Base-by-base conservation (phyloP, 2,797 vertebrate genomes). In the Sebastes kiyomatsui region DNA sequence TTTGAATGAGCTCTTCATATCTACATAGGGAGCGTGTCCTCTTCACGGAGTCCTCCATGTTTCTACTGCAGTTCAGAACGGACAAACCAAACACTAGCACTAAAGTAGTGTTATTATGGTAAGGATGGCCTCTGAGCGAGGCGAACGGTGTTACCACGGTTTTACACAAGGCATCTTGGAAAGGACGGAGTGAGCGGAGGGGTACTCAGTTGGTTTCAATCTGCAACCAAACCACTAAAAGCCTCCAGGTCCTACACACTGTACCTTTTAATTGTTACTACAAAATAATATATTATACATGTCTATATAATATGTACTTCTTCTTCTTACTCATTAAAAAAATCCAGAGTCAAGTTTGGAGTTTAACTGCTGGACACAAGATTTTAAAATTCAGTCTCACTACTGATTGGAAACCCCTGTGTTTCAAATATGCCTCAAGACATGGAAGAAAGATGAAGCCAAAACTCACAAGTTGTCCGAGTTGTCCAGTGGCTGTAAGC, bases 381-480 rank as follows among this genome's bases (percentile, higher is more conserved):
- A 18, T 65, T 25, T 25, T 46, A 22, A 56, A 56, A 23, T 25
- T 25, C 38, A 67, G 33, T 33, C 22, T 25, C 5, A 46, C 49
- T 25, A 23, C 18, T 64, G 23, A 42, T 38, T 25, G 33, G 14
- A 68, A 68, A 30, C 6, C 4, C 1, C 3, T 27, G 1, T 67
- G 14, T 54, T 49, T 67, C 6, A 49, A 69, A 65, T 16, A 58
- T 59, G 25, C 9, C 20, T 80, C 11, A 59, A 22, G 27, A 49
- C 4, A 18, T 13, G 4, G 28, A 61, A 70, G 1, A 58, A 58
- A 28, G 35, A 28, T 25, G 14, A 79, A 62, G 25, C 20, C 2
- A 46, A 54, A 38, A 96, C 97, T 97, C 86, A 98, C 97, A 97
- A 97, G 85, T 79, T 72, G 52, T 94, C 93, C 12, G 88, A 86